phyloP scores from a whole-genome alignment of 2,113 vertebrate genomes.

The Chaenogobius annularis region DNA sequence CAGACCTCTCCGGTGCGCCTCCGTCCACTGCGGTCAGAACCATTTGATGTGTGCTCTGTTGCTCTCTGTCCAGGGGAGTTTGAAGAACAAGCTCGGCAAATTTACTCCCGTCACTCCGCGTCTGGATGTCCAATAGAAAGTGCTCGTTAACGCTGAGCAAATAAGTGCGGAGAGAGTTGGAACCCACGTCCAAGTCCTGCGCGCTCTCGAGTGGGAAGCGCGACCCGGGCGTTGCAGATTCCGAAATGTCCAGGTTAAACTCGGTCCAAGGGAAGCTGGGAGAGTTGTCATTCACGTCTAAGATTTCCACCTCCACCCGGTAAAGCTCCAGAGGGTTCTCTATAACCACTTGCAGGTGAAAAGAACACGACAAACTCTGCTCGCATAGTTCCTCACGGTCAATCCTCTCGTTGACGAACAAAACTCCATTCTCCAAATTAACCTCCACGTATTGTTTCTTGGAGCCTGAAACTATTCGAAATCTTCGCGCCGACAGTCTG shows the following conservation, averaged over 20 bases:
- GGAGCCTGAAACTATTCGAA: slow-evolving; percentile 71
- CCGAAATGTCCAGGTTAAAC: slow-evolving; percentile 73
- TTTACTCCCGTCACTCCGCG: slow-evolving; percentile 73
- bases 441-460: slow-evolving; percentile 73
- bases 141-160: slow-evolving; percentile 73
- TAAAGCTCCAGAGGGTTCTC: slow-evolving; percentile 74
- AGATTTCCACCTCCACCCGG: slow-evolving; percentile 70
- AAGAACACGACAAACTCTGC: slow-evolving; percentile 70
- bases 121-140: slow-evolving; percentile 73
- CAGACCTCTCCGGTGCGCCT: slow-evolving; percentile 68
- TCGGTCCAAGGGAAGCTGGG: slow-evolving; percentile 72
- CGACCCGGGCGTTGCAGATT: slow-evolving; percentile 69
- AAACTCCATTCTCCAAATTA: slow-evolving; percentile 72
- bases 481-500: slow-evolving; percentile 68
- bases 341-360: slow-evolving; percentile 74
- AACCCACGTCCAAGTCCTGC: slow-evolving; percentile 70
- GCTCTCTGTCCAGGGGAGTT: slow-evolving; percentile 66
- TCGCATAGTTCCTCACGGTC: slow-evolving; percentile 73
- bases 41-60: slow-evolving; percentile 71
- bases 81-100: slow-evolving; percentile 71
- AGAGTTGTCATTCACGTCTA: slow-evolving; percentile 73
- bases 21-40: slow-evolving; percentile 73
- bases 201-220: slow-evolving; percentile 75
- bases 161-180: slow-evolving; percentile 71
- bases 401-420: slow-evolving; percentile 72